Conservation (phyloP, 1,140 invertebrate genomes). For the Aphelinus certus region DNA sequence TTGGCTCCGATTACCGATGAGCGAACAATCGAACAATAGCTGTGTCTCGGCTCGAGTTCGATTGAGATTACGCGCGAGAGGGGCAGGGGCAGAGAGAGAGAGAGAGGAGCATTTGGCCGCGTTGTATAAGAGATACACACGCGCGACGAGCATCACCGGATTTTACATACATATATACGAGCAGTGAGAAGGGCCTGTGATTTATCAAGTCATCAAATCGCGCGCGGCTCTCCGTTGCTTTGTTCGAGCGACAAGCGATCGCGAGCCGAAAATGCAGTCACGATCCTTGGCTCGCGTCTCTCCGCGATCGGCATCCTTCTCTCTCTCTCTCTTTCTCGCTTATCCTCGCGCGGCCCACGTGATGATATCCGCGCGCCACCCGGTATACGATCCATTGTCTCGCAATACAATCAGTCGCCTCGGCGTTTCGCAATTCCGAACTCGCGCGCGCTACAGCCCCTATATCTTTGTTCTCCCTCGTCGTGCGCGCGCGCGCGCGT, state of each 20-base stretch:
- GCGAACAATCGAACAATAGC: no score
- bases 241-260: conserved; percentile 11
- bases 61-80: no score
- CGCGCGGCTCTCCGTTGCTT: background rate
- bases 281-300: background rate
- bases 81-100: no score
- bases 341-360: conserved; percentile 10
- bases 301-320: no score
- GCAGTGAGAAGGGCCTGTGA: conserved; percentile 4
- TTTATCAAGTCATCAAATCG: conserved; percentile 34
- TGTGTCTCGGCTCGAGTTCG: no score
- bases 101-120: no score
- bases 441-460: background rate
- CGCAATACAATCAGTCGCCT: conserved; percentile 36
- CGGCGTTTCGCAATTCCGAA: conserved; percentile 36
- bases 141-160: no score
- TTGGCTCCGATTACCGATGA: no score
- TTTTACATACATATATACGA: no score
- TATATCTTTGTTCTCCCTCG: conserved; percentile 23
- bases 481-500: no score
- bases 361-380: conserved; percentile 29
- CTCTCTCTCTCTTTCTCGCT: no score
- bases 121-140: no score
- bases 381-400: conserved; percentile 39
- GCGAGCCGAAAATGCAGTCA: conserved; percentile 24